Evolutionary conservation across 2,113 vertebrate species (phyloP).

Genomic region (Thinocorus orbignyianus): DNA sequence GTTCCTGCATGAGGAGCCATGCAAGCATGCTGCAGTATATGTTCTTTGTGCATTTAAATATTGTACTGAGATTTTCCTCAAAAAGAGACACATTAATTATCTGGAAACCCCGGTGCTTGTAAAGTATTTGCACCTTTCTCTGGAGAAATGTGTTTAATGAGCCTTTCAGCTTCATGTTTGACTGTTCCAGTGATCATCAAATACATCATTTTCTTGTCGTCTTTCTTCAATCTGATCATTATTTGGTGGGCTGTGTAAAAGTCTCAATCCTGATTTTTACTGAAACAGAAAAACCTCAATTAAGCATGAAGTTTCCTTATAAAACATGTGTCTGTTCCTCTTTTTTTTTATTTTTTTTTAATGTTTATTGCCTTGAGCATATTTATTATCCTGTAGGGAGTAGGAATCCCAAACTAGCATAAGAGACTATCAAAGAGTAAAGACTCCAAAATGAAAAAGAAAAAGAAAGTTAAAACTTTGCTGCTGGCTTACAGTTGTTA

Average conservation of each 20-base stretch:
- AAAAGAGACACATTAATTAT: neutral
- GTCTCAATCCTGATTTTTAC: neutral
- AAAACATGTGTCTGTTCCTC: neutral
- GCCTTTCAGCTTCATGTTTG: neutral
- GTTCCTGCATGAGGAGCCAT: neutral
- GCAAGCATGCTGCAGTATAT: neutral
- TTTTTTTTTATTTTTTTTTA: neutral
- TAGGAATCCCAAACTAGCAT: neutral
- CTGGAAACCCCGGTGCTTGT: neutral
- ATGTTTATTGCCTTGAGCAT: neutral
- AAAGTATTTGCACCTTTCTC: slow-evolving; percentile 3
- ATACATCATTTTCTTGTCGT: neutral
- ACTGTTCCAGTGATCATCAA: neutral
- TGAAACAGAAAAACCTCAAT: neutral
- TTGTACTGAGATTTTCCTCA: neutral
- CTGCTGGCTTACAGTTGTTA: neutral
- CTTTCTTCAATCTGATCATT: neutral
- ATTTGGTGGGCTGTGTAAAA: neutral
- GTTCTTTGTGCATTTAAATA: neutral
- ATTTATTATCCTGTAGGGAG: neutral
- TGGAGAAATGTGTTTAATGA: slow-evolving; percentile 10
- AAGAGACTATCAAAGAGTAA: neutral
- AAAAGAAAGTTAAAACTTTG: neutral
- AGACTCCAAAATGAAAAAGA: neutral
- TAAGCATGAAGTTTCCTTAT: neutral